Evolutionary conservation across 1,140 invertebrate species (phyloP), one percentile per base, ranked within the genome.

Genomic region (Sipha flava): DNA sequence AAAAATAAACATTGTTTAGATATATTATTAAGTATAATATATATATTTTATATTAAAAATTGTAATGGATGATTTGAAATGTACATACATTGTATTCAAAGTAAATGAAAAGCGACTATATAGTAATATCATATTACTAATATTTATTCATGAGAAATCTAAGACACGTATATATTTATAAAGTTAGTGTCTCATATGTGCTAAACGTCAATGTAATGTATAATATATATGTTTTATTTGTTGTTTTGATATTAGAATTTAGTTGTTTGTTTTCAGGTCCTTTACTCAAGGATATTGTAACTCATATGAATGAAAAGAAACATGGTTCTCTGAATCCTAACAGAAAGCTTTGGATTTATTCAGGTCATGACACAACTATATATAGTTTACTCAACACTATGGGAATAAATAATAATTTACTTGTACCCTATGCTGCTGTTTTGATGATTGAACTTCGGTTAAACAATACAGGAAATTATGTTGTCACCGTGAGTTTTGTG

Each of bases 371-470:
- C 84, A 52, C 18, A 4, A 81, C n/a, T 21, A 57, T 81, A 2
- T 23, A 26, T 10, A 64, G 43, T 47, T 34, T 81, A 9, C 34
- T 66, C 5, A 80, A 59, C n/a, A 26, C 66, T 6, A 16, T 81
- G 23, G 45, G 89, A 14, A 81, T 95, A 6, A 96, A 91, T 84
- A 89, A 95, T 73, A 86, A 87, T 6, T 90, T 92, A 72, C 89
- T 88, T 81, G 94, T 94, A 3, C 90, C 91, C 3, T 96, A 92
- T 0, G 84, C 96, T 12, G 91, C 92, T 0, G 92, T 90, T 82
- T 82, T 96, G 43, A 86, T 96, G 81, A 82, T 85, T 81, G 75
- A 86, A 66, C 83, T 86, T 54, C 81, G 82, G 5, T 82, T 83
- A 0, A 82, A 82, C 45, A 18, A 62, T 2, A 34, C 9, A 79